These are phyloP conservation scores for Thelaira solivaga DNA, from an alignment of 2,888 invertebrate species.

Conservation along the genomic window DNA sequence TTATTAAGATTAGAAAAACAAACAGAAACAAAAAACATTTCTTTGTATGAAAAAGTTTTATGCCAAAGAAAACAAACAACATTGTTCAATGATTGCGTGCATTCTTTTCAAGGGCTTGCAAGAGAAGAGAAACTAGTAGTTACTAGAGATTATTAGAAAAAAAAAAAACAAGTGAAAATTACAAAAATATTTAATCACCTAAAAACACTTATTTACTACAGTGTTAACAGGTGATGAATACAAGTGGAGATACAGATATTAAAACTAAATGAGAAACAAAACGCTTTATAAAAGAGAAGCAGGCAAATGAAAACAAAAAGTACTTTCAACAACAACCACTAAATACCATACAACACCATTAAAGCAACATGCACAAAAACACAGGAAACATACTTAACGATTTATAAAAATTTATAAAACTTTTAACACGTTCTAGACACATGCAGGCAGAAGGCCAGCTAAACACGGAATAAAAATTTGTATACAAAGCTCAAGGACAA, in stretches of 20 bases:
- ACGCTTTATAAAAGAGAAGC: background rate
- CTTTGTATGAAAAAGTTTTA: background rate
- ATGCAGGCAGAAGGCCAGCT: conserved; percentile 27
- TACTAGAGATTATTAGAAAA: background rate
- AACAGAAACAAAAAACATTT: background rate
- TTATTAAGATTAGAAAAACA: background rate
- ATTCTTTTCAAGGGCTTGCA: conserved; percentile 58
- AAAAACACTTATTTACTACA: no score
- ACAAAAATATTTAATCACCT: background rate
- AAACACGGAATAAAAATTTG: conserved; percentile 33
- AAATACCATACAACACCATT: conserved; percentile 27
- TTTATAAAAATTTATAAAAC: background rate
- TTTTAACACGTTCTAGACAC: background rate
- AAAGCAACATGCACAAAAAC: background rate
- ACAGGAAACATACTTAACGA: background rate
- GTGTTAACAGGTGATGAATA: conserved; percentile 58
- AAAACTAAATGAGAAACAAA: background rate
- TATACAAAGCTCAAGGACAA: conserved; percentile 58
- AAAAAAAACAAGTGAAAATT: conserved; percentile 28
- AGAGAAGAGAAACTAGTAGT: conserved; percentile 1
- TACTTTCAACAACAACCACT: conserved; percentile 29
- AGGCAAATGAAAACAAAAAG: conserved; percentile 18
- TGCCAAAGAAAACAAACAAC: conserved; percentile 2
- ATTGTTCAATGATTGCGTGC: conserved; percentile 45
- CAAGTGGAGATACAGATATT: conserved; percentile 33